Base-by-base conservation (phyloP, 2,797 vertebrate genomes). In the Taenioides sp. region DNA sequence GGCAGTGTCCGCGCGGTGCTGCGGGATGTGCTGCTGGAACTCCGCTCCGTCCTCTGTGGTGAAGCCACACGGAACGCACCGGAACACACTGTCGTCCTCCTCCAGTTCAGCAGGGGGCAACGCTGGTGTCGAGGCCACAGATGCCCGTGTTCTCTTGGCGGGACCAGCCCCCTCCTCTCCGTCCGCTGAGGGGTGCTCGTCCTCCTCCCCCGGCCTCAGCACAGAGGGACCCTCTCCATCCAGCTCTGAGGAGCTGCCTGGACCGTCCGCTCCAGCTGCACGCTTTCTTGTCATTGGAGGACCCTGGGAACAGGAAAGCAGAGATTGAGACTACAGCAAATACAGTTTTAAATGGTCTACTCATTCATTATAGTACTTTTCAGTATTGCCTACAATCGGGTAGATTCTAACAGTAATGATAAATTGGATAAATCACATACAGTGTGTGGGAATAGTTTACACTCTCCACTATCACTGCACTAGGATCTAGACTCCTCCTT, bases 21-120 rank as follows among this genome's bases (percentile, higher is more conserved):
- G 95, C 5, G 96, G 96, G 49, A 95, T 94, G 92, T 89, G 95
- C 0, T 88, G 93, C 86, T 92, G 95, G 54, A 95, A 96, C 74
- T 94, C 95, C 0, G 88, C 88, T 1, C 92, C 90, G 70, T 94
- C 93, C 76, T 87, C 91, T 0, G 93, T 96, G 61, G 79, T 71
- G 83, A 95, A 96, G 3, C 96, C 95, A 0, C 96, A 97, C 0
- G 95, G 95, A 0, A 95, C 92, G 79, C 96, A 91, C 2, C 92
- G 94, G 85, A 94, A 94, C 0, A 86, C 5, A 12, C 73, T 89
- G 70, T 93, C 92, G 22, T 94, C 93, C 11, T 89, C 91, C 17
- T 93, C 94, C 6, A 82, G 71, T 62, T 93, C 89, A 1, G 66
- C 31, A 0, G 89, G 59, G 0, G 80, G 68, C 7, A 62, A 5